phyloP scores from a whole-genome alignment of 37 sponge, comb jelly and placozoan genomes.

The Oopsacas minuta region DNA sequence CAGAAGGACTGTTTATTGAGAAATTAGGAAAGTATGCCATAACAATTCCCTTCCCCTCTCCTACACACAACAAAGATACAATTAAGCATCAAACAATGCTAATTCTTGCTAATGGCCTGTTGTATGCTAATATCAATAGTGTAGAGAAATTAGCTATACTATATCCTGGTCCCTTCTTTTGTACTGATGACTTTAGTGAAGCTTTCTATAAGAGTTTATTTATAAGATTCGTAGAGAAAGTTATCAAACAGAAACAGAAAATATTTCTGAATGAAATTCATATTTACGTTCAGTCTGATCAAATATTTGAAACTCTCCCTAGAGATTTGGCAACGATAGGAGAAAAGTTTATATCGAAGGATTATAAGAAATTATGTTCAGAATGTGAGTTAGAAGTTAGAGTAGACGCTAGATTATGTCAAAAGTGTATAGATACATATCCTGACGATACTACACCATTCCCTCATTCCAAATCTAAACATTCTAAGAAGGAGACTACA shows the following conservation, averaged over 20 bases:
- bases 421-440: not conserved
- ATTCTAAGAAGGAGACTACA: not conserved
- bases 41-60: not conserved
- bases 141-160: not conserved
- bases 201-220: not conserved
- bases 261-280: not conserved
- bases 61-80: not conserved
- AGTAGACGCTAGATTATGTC: not conserved
- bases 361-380: not conserved
- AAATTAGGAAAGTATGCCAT: not conserved
- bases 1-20: not conserved
- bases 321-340: not conserved
- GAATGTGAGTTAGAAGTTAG: not conserved
- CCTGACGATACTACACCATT: not conserved
- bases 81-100: not conserved
- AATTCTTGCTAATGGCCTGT: not conserved
- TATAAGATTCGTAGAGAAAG: not conserved
- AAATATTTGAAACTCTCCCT: not conserved
- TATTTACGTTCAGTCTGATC: not conserved
- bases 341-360: not conserved
- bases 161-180: not conserved
- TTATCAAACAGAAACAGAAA: not conserved
- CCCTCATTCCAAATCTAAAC: not conserved
- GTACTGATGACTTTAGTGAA: not conserved
- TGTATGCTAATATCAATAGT: not conserved